Conservation (phyloP, 2,113 vertebrate genomes). For the Bubo blakistoni region DNA sequence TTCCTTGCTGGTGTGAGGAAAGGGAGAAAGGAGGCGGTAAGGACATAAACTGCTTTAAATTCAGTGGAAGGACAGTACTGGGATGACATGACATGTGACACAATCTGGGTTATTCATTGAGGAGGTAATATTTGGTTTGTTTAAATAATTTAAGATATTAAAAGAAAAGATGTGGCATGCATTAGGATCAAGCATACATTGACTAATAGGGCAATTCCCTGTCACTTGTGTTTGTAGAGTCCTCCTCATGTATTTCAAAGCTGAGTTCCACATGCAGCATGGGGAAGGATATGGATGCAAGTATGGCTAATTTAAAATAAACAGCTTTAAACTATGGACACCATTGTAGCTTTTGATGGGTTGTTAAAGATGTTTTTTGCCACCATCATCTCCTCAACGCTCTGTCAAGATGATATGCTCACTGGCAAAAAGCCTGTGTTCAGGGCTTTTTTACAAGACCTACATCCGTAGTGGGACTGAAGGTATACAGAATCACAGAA, state of each 20-base stretch:
- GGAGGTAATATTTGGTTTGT: not conserved
- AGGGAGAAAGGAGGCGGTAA: not conserved
- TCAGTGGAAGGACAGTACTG: not conserved
- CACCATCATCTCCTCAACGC: not conserved
- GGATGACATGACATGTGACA: not conserved
- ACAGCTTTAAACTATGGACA: not conserved
- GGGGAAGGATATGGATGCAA: not conserved
- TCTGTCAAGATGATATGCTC: not conserved
- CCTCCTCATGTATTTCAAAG: not conserved
- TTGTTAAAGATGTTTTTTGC: not conserved
- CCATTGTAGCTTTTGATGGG: fast-evolving
- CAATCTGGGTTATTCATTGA: not conserved
- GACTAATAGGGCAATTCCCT: not conserved
- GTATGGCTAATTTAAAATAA: not conserved
- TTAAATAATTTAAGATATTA: not conserved
- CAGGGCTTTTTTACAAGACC: not conserved
- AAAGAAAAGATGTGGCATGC: not conserved
- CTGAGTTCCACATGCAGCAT: not conserved
- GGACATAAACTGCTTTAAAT: not conserved
- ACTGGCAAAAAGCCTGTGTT: not conserved
- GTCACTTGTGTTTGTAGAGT: not conserved
- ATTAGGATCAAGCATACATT: not conserved
- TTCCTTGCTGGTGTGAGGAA: not conserved
- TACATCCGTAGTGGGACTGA: not conserved
- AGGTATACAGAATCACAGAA: not conserved